Conservation (phyloP, 2,797 vertebrate species). For the Lateolabrax maculatus region DNA sequence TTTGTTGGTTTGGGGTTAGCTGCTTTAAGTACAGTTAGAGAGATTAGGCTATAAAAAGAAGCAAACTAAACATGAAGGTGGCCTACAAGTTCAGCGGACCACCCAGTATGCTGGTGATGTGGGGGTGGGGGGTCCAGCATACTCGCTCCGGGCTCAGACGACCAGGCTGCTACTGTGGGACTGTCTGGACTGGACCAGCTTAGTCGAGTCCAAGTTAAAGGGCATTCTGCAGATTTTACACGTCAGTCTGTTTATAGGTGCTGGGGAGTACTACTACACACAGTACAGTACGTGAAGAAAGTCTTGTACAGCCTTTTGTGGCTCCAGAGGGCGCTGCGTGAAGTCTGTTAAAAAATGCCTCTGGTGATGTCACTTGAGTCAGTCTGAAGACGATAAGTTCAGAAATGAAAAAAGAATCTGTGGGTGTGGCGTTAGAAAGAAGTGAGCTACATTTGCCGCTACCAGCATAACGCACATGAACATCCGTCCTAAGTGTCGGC, state of each 20-base stretch:
- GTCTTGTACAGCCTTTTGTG: not conserved
- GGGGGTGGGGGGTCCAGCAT: conserved; percentile 50
- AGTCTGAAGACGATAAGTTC: not conserved
- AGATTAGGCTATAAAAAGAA: conserved; percentile 84
- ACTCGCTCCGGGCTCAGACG: conserved; percentile 72
- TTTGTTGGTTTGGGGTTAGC: conserved; percentile 79
- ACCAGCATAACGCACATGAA: too few relatives aligned
- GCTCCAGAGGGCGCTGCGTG: not conserved
- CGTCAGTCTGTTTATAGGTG: not conserved
- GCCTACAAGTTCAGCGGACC: conserved; percentile 81
- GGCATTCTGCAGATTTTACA: not conserved
- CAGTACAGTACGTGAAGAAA: not conserved
- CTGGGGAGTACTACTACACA: accelerated
- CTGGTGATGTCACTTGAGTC: not conserved
- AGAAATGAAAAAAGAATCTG: not conserved
- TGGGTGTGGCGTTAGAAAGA: not conserved
- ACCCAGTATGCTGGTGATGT: conserved; percentile 85
- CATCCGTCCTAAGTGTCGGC: not conserved
- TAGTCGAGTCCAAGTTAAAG: not conserved
- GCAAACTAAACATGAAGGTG: conserved; percentile 77
- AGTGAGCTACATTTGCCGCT: not conserved
- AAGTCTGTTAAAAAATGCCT: too few relatives aligned
- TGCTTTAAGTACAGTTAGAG: conserved; percentile 75
- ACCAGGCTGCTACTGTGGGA: conserved; percentile 62
- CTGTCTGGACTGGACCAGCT: conserved; percentile 20